Base-by-base conservation (phyloP, 2,113 vertebrate species). In the Dunckerocampus dactyliophorus region DNA sequence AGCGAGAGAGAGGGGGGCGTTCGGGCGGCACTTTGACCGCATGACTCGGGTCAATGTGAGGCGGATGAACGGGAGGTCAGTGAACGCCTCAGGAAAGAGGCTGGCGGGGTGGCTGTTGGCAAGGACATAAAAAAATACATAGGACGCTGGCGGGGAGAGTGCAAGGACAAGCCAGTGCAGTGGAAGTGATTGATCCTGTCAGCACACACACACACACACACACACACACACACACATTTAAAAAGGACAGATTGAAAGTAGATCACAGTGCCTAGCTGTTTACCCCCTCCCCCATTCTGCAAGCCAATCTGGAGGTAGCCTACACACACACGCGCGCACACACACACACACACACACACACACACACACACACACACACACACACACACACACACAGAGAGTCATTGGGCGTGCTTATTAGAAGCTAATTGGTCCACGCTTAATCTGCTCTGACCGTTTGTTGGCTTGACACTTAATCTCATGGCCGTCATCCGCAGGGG, bases 101-200 rank as follows among this genome's bases (percentile, higher is more conserved):
- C 57, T 13, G 59, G 64, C 51, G 60, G 71, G 59, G 62, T 51
- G 62, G 71, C 42, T 66, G 71, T 20, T 47, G 55, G 59, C 39
- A 16, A 65, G 48, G 59, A 60, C 62, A 49, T 34, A 34, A 7
- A 34, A 65, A 9, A 9, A 28, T 68, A 62, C 57, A 58, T 60
- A 55, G 58, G 58, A 63, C 79, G 54, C 65, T 43, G 71, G 48
- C 71, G 52, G 58, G 24, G 67, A 77, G 71, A 76, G 71, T 56
- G 58, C 78, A 80, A 82, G 82, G 85, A 76, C 83, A 60, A 58
- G 57, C 70, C 63, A 72, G 34, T 58, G 65, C 67, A 45, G 75
- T 71, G 77, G 80, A 88, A 81, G 69, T 69, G 82, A 87, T 79
- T 78, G 80, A 80, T 83, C 79, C 74, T 88, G 85, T 83, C 85